These are phyloP conservation scores for Gymnogyps californianus DNA, from an alignment of 2,113 vertebrate genomes.

Conservation along the genomic window DNA sequence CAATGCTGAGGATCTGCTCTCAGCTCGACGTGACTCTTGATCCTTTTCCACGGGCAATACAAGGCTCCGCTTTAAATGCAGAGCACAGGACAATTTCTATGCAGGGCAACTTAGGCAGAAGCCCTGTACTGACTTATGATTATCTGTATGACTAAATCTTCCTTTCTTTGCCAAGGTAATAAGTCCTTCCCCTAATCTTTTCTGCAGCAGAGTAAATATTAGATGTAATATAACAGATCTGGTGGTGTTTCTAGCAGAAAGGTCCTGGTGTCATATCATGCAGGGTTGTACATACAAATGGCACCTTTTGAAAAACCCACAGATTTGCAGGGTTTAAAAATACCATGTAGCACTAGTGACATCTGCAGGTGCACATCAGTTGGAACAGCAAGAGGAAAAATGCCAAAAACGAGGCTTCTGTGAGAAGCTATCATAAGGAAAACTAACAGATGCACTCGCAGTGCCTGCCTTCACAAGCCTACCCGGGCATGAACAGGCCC, in stretches of 20 bases:
- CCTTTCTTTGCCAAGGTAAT: background rate
- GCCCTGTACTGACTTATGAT: background rate
- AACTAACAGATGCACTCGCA: background rate
- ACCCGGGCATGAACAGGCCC: fast-evolving
- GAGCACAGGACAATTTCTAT: background rate
- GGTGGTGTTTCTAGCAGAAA: background rate
- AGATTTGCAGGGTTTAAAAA: background rate
- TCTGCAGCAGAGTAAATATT: slow-evolving; percentile 14
- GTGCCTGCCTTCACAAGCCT: background rate
- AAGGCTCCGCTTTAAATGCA: background rate
- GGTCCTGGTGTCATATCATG: background rate
- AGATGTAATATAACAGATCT: background rate
- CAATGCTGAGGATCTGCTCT: background rate
- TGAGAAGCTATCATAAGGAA: background rate
- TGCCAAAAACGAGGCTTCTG: background rate
- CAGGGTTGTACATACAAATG: background rate
- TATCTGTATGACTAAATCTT: background rate
- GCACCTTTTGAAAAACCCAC: background rate
- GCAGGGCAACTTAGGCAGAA: background rate
- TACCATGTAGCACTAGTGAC: slow-evolving; percentile 58
- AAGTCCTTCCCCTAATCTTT: background rate
- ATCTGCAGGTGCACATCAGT: slow-evolving; percentile 55
- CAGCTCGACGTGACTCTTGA: fast-evolving
- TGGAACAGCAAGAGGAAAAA: background rate
- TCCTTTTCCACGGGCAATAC: background rate